Conservation (phyloP, 2,797 vertebrate species). For the Chaunax sp. region DNA sequence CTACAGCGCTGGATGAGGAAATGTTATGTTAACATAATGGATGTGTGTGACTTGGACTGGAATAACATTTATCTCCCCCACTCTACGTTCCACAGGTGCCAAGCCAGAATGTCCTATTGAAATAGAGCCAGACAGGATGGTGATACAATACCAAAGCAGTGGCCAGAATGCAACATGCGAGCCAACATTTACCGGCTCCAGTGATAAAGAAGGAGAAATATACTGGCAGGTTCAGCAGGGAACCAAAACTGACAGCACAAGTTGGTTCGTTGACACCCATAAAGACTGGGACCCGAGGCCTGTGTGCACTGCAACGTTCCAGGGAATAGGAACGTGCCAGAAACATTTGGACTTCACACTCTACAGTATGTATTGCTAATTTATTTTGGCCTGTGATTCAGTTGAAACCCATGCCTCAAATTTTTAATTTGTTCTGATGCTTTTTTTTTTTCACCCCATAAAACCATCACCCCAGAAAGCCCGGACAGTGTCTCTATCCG, state of each 20-base stretch:
- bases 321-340: conserved; percentile 5
- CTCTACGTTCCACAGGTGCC: conserved; percentile 50
- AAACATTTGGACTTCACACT: conserved; percentile 61
- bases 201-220: neutral
- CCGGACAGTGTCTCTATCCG: conserved; percentile 67
- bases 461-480: conserved; percentile 50
- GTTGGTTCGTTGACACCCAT: conserved; percentile 8
- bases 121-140: conserved; percentile 60
- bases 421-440: neutral
- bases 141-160: conserved; percentile 49
- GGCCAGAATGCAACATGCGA: conserved; percentile 7
- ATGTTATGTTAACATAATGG: conserved; percentile 31
- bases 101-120: conserved; percentile 58
- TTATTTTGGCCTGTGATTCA: neutral
- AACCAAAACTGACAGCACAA: fast-evolving
- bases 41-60: neutral
- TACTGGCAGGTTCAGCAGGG: conserved; percentile 41
- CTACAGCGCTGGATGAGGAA: neutral
- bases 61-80: conserved; percentile 9
- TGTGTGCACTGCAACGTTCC: conserved; percentile 39
- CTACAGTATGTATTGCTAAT: conserved; percentile 69
- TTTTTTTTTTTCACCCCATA: neutral
- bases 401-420: neutral
- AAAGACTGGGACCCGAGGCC: conserved; percentile 54
- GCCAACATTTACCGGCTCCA: fast-evolving